Conservation (phyloP, 30 jellyfish, hydroid and myxozoan species). For the Calvadosia cruxmelitensis region DNA sequence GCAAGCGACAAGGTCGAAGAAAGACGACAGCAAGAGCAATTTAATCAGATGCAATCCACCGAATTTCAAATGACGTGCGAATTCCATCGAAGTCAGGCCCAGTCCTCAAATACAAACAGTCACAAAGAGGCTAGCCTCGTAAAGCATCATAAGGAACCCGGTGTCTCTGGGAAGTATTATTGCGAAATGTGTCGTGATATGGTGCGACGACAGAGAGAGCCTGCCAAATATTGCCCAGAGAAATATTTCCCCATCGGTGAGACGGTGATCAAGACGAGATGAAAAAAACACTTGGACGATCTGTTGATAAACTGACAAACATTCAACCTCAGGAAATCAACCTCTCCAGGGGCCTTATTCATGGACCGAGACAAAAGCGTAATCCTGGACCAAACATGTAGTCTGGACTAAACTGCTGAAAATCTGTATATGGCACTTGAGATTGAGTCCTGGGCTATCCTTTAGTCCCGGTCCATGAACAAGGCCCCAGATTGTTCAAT, state of each 20-base stretch:
- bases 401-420: too few species aligned
- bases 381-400: too few species aligned
- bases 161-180: constrained; percentile 31
- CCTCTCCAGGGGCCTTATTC: too few species aligned
- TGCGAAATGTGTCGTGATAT: constrained; percentile 86
- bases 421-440: too few species aligned
- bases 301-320: too few species aligned
- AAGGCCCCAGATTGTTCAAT: too few species aligned
- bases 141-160: constrained; percentile 35
- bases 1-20: constrained; percentile 3
- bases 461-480: too few species aligned
- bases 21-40: not conserved
- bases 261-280: constrained; percentile 34
- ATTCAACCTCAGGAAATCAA: too few species aligned
- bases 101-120: too few species aligned
- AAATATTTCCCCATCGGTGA: constrained; percentile 80
- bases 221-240: constrained; percentile 71
- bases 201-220: constrained; percentile 41
- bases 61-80: not conserved
- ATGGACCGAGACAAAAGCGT: too few species aligned
- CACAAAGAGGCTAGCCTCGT: constrained; percentile 3
- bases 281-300: too few species aligned
- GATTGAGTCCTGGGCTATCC: too few species aligned
- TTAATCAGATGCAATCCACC: constrained; percentile 2
- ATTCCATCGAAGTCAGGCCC: not conserved